Conservation (phyloP, 2,113 vertebrate genomes). For the Girardinichthys multiradiatus region DNA sequence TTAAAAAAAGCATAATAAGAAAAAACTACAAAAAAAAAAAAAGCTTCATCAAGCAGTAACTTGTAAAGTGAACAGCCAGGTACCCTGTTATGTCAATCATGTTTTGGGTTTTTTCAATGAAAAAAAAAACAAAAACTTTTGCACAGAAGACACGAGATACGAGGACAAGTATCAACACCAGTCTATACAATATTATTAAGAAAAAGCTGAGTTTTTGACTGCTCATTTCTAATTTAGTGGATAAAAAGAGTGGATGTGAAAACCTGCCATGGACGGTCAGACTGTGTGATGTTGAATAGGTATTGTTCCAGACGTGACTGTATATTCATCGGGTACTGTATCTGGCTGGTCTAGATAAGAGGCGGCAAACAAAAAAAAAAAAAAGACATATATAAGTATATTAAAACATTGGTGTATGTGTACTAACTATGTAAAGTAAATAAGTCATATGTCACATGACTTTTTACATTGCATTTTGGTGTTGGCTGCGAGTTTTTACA, state of each 20-base stretch:
- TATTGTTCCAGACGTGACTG: conserved; percentile 78
- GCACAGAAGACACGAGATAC: conserved; percentile 89
- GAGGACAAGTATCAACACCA: conserved; percentile 81
- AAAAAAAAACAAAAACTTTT: conserved; percentile 68
- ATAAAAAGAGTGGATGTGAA: conserved; percentile 59
- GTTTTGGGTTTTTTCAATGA: conserved; percentile 65
- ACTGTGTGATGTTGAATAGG: conserved; percentile 74
- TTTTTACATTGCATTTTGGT: conserved; percentile 85
- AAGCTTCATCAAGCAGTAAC: conserved; percentile 51
- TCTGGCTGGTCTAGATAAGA: conserved; percentile 97
- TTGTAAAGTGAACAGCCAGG: conserved; percentile 76
- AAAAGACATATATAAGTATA: conserved; percentile 85
- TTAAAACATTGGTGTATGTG: conserved; percentile 88
- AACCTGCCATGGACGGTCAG: conserved; percentile 53
- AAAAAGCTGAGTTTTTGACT: conserved; percentile 71
- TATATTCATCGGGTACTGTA: conserved; percentile 86
- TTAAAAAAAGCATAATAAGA: conserved; percentile 36
- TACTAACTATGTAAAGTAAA: conserved; percentile 86
- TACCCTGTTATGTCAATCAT: conserved; percentile 75
- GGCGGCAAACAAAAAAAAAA: conserved; percentile 62
- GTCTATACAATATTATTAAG: conserved; percentile 76
- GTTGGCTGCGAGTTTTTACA: conserved; percentile 88
- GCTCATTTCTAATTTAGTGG: conserved; percentile 67
- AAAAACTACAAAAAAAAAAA: conserved; percentile 24
- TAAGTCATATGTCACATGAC: conserved; percentile 85